phyloP scores from a whole-genome alignment of 2,888 invertebrate genomes.

The Oeneis ivallda region DNA sequence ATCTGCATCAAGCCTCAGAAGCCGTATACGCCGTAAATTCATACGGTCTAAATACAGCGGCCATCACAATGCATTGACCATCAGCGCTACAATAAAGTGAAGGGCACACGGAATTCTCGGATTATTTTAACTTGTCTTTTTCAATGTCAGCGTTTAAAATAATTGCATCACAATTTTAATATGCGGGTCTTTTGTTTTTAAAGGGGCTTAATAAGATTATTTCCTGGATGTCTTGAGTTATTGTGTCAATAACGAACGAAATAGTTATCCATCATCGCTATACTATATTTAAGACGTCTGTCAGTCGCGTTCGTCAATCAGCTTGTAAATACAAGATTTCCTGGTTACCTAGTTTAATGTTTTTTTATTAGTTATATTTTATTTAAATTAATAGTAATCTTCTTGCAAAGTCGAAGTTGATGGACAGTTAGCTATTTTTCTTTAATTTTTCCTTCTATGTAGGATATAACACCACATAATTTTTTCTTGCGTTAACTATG shows the following conservation, averaged over 20 bases:
- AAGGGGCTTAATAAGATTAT: constrained; percentile 73
- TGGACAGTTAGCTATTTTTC: neutral
- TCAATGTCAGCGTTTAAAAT: constrained; percentile 82
- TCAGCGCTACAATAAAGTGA: constrained; percentile 72
- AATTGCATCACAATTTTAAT: constrained; percentile 82
- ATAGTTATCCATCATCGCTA: constrained; percentile 4
- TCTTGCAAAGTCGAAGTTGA: neutral
- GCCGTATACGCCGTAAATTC: constrained; percentile 49
- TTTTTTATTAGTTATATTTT: neutral
- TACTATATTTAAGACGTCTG: constrained; percentile 10
- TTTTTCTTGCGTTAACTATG: no score
- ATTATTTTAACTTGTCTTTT: constrained; percentile 81
- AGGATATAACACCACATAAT: no score
- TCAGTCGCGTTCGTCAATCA: constrained; percentile 8
- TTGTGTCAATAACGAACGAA: constrained; percentile 15
- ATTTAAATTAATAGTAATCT: neutral
- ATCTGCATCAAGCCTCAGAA: no score
- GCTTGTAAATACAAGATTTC: constrained; percentile 11
- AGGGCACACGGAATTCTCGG: constrained; percentile 78
- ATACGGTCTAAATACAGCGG: constrained; percentile 73
- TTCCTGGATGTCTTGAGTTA: constrained; percentile 63
- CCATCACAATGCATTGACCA: constrained; percentile 80
- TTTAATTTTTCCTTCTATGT: neutral
- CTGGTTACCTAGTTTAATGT: constrained; percentile 5
- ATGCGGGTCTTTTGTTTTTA: constrained; percentile 77